These are phyloP conservation scores for Beris morrisii DNA, from an alignment of 2,888 invertebrate species.

Conservation along the genomic window DNA sequence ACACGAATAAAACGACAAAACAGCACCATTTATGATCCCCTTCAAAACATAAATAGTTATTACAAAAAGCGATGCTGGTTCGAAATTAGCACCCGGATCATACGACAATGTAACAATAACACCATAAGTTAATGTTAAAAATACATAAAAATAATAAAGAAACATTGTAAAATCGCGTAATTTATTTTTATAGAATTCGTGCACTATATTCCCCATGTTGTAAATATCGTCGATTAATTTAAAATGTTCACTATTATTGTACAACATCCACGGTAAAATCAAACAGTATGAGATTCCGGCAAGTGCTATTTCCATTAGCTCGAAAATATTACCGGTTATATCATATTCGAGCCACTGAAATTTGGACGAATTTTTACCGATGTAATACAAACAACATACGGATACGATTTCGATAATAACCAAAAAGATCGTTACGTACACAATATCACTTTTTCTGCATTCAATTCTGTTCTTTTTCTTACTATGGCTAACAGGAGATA, in stretches of 20 bases:
- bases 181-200: background rate
- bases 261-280: conserved; percentile 12
- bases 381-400: background rate
- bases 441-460: conserved; percentile 16
- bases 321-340: conserved; percentile 19
- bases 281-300: conserved; percentile 5
- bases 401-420: background rate
- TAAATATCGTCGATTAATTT: conserved; percentile 11
- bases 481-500: conserved; percentile 40
- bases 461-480: conserved; percentile 37
- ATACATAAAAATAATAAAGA: background rate
- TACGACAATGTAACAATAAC: conserved; percentile 8
- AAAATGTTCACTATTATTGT: background rate
- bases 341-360: conserved; percentile 21
- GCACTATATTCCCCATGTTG: conserved; percentile 7
- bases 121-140: background rate
- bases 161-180: background rate
- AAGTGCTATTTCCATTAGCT: conserved; percentile 14
- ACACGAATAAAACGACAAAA: conserved; percentile 11
- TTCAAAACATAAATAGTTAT: conserved; percentile 9
- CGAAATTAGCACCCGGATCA: conserved; percentile 1
- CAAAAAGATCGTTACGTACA: background rate
- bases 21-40: conserved; percentile 3
- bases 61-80: conserved; percentile 3
- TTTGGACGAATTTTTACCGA: conserved; percentile 5